phyloP scores from a whole-genome alignment of 2,888 invertebrate species.

The Ochropacha duplaris region DNA sequence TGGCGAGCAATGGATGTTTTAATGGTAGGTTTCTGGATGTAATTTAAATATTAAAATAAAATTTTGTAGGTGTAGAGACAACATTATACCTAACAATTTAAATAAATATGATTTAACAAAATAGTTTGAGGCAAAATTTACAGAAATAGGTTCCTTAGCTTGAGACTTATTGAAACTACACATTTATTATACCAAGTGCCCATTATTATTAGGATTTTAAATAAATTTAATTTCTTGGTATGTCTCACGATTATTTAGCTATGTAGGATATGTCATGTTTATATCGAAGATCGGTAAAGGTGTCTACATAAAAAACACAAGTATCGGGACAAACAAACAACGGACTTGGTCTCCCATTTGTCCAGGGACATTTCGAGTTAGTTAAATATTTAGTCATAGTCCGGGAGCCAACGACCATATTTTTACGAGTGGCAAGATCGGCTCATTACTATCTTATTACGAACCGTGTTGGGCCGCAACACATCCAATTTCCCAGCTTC shows the following conservation, averaged over 20 bases:
- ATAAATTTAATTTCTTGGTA: too few relatives aligned
- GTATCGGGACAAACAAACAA: not conserved
- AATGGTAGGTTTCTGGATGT: conserved; percentile 28
- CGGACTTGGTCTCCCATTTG: conserved; percentile 12
- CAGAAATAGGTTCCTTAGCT: too few relatives aligned
- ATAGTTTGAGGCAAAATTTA: too few relatives aligned
- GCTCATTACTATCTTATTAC: conserved; percentile 82
- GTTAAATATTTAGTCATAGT: conserved; percentile 77
- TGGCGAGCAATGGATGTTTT: conserved; percentile 29
- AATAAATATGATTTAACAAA: too few relatives aligned
- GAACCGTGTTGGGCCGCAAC: conserved; percentile 72
- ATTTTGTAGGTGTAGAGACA: not conserved
- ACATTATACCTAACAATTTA: too few relatives aligned
- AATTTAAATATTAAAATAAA: not conserved
- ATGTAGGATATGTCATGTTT: too few relatives aligned
- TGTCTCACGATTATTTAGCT: too few relatives aligned
- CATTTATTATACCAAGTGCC: too few relatives aligned
- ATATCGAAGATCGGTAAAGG: not conserved
- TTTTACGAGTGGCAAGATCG: conserved; percentile 74
- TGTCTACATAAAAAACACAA: not conserved
- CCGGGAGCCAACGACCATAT: conserved; percentile 70
- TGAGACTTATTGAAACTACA: too few relatives aligned
- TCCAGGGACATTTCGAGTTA: conserved; percentile 34
- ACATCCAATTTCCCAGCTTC: conserved; percentile 82
- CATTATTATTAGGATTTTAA: too few relatives aligned